A percentile compares a stretch with the other conserved stretches of the same genome.
phyloP scores from a whole-genome alignment of 2,113 vertebrate species.

The Eubucco bourcierii region DNA sequence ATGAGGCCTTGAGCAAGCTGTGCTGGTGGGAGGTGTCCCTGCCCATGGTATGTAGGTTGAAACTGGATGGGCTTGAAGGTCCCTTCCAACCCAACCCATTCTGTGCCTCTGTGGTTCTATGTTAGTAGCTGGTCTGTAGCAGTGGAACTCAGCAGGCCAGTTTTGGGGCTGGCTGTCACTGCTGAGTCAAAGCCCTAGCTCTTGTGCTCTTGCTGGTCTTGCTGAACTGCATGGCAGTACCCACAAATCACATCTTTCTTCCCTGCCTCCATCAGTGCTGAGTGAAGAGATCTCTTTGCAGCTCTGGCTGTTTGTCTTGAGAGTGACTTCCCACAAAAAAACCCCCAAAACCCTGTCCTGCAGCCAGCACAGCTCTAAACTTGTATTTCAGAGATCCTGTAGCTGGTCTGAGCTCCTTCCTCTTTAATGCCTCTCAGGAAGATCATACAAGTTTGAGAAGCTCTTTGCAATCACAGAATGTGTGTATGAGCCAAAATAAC shows the following conservation, averaged over 20 bases:
- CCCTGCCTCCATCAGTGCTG: fast-evolving
- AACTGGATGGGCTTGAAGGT: too few relatives aligned
- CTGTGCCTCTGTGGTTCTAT: too few relatives aligned
- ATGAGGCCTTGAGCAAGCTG: too few relatives aligned
- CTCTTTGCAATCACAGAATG: background rate
- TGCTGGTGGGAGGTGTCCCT: too few relatives aligned
- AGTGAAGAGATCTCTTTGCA: background rate
- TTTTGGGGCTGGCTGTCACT: background rate
- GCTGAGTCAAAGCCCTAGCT: background rate
- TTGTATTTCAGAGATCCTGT: background rate
- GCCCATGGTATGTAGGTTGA: too few relatives aligned
- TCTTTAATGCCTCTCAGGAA: background rate
- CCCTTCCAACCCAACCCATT: too few relatives aligned
- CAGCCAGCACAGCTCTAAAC: background rate
- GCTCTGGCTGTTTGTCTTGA: background rate
- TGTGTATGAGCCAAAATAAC: background rate
- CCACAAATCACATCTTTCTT: background rate
- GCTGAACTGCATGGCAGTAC: background rate
- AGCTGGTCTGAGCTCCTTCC: background rate
- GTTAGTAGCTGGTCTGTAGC: background rate
- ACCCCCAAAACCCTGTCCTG: background rate
- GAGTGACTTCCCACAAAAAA: background rate
- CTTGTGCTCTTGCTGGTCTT: background rate
- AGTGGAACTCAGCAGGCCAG: too few relatives aligned
- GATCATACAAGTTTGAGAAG: background rate